Base-by-base conservation (phyloP, 2,888 invertebrate genomes). In the Drosophila anomalipes region DNA sequence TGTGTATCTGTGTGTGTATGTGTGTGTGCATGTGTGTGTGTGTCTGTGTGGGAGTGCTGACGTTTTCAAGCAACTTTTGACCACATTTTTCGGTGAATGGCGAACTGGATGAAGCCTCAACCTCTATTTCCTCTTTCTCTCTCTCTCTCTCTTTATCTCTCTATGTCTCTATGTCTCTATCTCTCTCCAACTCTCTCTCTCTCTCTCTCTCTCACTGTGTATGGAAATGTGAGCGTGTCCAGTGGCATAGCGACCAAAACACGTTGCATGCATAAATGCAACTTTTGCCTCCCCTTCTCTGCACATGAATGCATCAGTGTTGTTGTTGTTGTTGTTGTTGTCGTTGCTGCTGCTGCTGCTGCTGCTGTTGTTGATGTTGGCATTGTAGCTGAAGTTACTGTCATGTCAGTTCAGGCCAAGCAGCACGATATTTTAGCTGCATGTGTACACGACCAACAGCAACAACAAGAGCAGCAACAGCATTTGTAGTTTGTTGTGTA, bases 381-480 rank as follows among this genome's bases (percentile, higher is more conserved):
- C 56, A 65, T 53, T 81, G 79, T 60, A 66, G 74, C 73, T 79
- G 82, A 78, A 78, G 79, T 81, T 81, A 73, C 74, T 79, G 89
- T 87, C 83, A 88, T 83, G 83, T 88, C 83, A 88, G 73, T 71
- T 82, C 83, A 76, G 76, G 80, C 83, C 71, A 70, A 85, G 88
- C 83, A 72, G 86, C 87, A 70, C 82, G 86, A 87, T 82, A 87
- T 82, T 82, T 87, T 79, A 82, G 82, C 85, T 71, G 83, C 74
- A 77, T 81, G 81, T 80, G 84, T 81, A 81, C 82, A 79, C 47
- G 66, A 26, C 9, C 65, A 74, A 47, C 57, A 66, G 33, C 63
- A 68, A 44, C 53, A 62, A 9, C 66, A 63, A 53, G 61, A 58
- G 39, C 70, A 79, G 26, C 39, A 63, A 7, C 22, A 47, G 9